A percentile compares a stretch with the other conserved stretches of the same genome.
Conservation (phyloP, 2,797 vertebrate genomes). For the Malacoraja senta region DNA sequence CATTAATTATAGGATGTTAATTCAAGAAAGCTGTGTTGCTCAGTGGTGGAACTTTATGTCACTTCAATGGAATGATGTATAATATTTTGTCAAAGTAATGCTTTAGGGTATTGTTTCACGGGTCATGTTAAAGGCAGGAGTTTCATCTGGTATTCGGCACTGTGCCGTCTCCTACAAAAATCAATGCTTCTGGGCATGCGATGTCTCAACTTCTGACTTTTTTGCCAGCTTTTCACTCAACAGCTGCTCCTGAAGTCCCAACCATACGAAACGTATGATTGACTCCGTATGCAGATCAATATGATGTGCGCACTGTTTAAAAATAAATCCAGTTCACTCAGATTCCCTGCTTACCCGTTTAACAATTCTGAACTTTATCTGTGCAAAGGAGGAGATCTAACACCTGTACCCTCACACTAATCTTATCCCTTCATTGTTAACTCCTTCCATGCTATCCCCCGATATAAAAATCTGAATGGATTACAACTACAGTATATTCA, state of each 20-base stretch:
- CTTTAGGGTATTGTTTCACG: not conserved
- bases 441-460: not conserved
- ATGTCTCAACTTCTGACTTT: not conserved
- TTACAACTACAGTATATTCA: not conserved
- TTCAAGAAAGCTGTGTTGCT: not conserved
- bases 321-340: not conserved
- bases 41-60: not conserved
- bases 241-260: not conserved
- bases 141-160: not conserved
- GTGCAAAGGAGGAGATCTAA: not conserved
- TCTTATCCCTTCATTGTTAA: not conserved
- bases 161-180: not conserved
- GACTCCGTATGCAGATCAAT: not conserved
- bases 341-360: not conserved
- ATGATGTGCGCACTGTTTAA: not conserved
- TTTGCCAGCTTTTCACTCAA: not conserved
- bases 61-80: not conserved
- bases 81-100: not conserved
- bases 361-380: not conserved
- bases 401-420: not conserved
- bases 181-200: not conserved
- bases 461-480: not conserved
- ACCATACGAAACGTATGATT: not conserved
- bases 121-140: not conserved
- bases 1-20: not conserved